Percentiles rank a stretch among this genome's conserved stretches.
Evolutionary conservation across 2,113 vertebrate species (phyloP).

Genomic region (Festucalex cinctus): DNA sequence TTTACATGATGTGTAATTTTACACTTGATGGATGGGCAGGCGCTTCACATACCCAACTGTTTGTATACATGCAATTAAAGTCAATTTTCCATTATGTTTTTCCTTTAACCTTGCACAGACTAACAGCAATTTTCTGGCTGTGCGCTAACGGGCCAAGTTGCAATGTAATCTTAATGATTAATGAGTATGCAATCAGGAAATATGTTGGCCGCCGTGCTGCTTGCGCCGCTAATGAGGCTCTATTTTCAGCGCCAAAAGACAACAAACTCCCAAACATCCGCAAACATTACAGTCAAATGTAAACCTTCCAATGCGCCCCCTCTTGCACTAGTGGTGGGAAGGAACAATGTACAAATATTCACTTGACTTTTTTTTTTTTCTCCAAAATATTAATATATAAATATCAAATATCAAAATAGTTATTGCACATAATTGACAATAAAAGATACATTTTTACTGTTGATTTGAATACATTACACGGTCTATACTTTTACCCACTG

Average conservation of each 20-base stretch:
- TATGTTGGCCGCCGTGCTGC: not conserved
- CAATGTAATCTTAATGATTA: not conserved
- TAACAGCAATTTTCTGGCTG: too few relatives aligned
- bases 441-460: too few relatives aligned
- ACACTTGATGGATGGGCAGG: not conserved
- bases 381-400: too few relatives aligned
- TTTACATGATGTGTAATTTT: not conserved
- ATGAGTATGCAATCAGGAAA: not conserved
- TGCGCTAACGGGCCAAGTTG: not conserved
- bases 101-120: not conserved
- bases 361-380: too few relatives aligned
- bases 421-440: too few relatives aligned
- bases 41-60: not conserved
- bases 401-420: too few relatives aligned
- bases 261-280: not conserved
- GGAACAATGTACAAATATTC: not conserved
- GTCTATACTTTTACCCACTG: slow-evolving; percentile 26
- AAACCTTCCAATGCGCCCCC: not conserved
- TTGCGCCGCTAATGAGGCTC: not conserved
- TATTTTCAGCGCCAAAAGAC: not conserved
- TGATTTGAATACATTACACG: too few relatives aligned
- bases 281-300: not conserved
- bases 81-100: too few relatives aligned
- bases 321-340: not conserved
- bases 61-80: not conserved